Evolutionary conservation across 2,113 vertebrate genomes (phyloP), one percentile per base, ranked within the genome.

Genomic region (Pedetes capensis): DNA sequence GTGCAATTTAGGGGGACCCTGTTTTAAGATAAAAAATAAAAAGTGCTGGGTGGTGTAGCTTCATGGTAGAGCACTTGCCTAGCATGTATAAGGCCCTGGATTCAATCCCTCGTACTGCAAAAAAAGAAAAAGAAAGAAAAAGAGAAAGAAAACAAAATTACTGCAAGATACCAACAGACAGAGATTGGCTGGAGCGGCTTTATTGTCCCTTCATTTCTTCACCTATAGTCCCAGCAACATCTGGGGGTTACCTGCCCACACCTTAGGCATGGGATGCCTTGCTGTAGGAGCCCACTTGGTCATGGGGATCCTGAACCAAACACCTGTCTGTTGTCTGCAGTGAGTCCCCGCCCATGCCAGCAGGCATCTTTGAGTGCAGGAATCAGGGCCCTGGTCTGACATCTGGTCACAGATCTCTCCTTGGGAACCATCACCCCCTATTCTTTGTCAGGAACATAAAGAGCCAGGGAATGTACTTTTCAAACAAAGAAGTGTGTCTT

Each of bases 371-470:
- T 4, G 5, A 61, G 51, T 9, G 27, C 49, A 42, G 79, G 42
- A 42, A 18, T 27, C 0, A 9, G 37, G 68, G 71, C 16, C 57
- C 57, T 17, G 20, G 55, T 55, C 47, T 68, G 64, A 17, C 25
- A 37, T 51, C 66, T 66, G 8, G 51, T 74, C 55, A 74, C n/a
- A 39, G 47, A 1, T 29, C 32, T 14, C 18, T 18, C 20, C 37
- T 91, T 25, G 1, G 64, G 80, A 57, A 22, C 9, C 27, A 59
- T 55, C 47, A 87, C 42, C 18, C 29, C 22, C 4, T n/a, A 0
- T 47, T 53, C 55, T 72, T 27, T 37, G 42, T 85, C 72, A 88
- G 66, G 89, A 64, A 72, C 76, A 27, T 49, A 55, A 85, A 44
- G 42, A 69, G 59, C 51, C 75, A 75, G 0, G 25, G 74, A 69